Conservation (phyloP, 30 jellyfish, hydroid and myxozoan species). For the Hydractinia symbiolongicarpus region DNA sequence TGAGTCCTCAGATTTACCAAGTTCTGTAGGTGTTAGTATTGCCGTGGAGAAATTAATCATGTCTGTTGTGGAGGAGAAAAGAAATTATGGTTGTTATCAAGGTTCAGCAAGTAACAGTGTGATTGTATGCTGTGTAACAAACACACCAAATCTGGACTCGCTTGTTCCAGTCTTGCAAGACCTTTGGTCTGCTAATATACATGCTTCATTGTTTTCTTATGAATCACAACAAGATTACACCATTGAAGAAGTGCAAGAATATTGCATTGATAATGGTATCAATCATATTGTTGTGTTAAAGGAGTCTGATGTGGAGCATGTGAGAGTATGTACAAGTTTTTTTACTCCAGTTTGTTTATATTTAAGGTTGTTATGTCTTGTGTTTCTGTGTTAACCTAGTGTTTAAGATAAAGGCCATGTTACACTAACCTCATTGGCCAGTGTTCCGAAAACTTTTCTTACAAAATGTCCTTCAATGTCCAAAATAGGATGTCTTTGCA, state of each 20-base stretch:
- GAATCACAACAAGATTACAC: slow-evolving; percentile 57
- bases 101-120: slow-evolving; percentile 41
- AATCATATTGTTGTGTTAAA: slow-evolving; percentile 63
- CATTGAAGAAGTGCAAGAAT: slow-evolving; percentile 63
- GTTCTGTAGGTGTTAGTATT: slow-evolving; percentile 75
- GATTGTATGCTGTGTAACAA: slow-evolving; percentile 35
- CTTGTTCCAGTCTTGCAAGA: slow-evolving; percentile 45
- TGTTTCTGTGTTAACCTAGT: no score
- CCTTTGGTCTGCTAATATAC: slow-evolving; percentile 67
- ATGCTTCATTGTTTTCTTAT: slow-evolving; percentile 62
- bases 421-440: no score
- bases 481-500: no score
- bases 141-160: slow-evolving; percentile 33
- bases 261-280: slow-evolving; percentile 66
- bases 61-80: slow-evolving; percentile 22
- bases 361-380: no score
- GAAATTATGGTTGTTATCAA: slow-evolving; percentile 24
- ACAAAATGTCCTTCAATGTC: no score
- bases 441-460: no score
- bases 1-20: slow-evolving; percentile 48
- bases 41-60: slow-evolving; percentile 70
- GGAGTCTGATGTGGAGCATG: slow-evolving; percentile 51
- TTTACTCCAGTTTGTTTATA: no score
- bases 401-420: no score
- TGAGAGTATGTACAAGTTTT: slow-evolving; percentile 29